A percentile compares a stretch with the other conserved stretches of the same genome.
Evolutionary conservation across 2,888 invertebrate genomes (phyloP).

Genomic region (Amorpha juglandis): DNA sequence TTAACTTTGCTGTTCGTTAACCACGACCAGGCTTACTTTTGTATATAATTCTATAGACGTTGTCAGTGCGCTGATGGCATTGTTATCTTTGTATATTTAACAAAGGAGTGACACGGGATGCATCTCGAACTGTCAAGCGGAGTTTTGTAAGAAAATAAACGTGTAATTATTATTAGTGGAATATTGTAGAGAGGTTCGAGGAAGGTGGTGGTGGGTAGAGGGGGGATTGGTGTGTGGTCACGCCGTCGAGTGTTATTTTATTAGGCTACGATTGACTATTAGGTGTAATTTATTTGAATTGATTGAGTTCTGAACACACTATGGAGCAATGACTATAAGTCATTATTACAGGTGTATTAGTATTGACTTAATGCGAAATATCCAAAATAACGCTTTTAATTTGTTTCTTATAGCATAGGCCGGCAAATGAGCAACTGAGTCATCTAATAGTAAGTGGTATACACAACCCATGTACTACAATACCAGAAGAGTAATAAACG

Average conservation of each 20-base stretch:
- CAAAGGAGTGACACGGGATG: constrained; percentile 76
- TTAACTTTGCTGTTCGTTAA: constrained; percentile 33
- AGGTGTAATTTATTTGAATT: constrained; percentile 31
- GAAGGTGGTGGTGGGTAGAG: constrained; percentile 43
- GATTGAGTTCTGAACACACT: background rate
- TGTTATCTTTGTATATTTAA: constrained; percentile 48
- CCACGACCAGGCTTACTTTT: constrained; percentile 36
- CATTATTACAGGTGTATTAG: too few relatives aligned
- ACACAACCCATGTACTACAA: too few relatives aligned
- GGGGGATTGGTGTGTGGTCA: constrained; percentile 56
- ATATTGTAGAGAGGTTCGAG: constrained; percentile 61
- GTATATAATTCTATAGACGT: constrained; percentile 40
- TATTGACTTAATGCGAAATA: too few relatives aligned
- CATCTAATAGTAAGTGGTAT: too few relatives aligned
- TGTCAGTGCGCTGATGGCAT: constrained; percentile 19
- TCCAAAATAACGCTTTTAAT: too few relatives aligned
- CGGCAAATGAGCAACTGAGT: too few relatives aligned
- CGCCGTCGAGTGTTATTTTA: constrained; percentile 58
- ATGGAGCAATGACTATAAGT: too few relatives aligned
- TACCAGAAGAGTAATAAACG: too few relatives aligned
- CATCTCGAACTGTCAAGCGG: constrained; percentile 70
- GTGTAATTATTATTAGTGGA: constrained; percentile 74
- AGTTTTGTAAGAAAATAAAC: constrained; percentile 79
- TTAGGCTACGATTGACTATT: constrained; percentile 56
- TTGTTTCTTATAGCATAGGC: too few relatives aligned